Evolutionary conservation across 1,140 invertebrate species (phyloP).

Genomic region (Bombus pyrosoma): DNA sequence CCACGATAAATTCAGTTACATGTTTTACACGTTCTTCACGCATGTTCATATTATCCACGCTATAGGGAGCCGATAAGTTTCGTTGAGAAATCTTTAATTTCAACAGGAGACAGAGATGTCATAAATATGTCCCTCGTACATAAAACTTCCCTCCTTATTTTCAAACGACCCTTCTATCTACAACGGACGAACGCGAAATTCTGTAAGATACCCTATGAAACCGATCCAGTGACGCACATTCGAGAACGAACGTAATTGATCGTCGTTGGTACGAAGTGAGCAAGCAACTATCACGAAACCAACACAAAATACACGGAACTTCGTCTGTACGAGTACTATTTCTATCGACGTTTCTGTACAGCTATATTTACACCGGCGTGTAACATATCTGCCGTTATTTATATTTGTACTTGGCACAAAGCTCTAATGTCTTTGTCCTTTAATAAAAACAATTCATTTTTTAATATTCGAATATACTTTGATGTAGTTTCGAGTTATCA

Average conservation of each 20-base stretch:
- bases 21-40: neutral
- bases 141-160: slow-evolving; percentile 19
- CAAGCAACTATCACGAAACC: neutral
- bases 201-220: neutral
- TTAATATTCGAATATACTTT: neutral
- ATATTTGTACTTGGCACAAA: neutral
- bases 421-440: neutral
- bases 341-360: neutral
- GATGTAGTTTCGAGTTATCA: neutral
- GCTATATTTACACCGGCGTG: neutral
- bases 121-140: slow-evolving; percentile 21
- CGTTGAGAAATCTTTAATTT: neutral
- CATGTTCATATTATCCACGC: neutral
- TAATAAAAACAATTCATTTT: neutral
- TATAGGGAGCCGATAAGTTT: neutral
- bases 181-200: neutral
- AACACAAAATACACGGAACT: neutral
- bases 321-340: slow-evolving; percentile 5
- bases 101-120: neutral
- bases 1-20: neutral
- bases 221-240: slow-evolving; percentile 13
- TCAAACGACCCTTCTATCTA: neutral
- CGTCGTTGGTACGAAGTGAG: neutral
- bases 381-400: neutral
- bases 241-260: slow-evolving; percentile 14